phyloP scores from a whole-genome alignment of 2,797 vertebrate genomes.

The Podarcis lilfordi region DNA sequence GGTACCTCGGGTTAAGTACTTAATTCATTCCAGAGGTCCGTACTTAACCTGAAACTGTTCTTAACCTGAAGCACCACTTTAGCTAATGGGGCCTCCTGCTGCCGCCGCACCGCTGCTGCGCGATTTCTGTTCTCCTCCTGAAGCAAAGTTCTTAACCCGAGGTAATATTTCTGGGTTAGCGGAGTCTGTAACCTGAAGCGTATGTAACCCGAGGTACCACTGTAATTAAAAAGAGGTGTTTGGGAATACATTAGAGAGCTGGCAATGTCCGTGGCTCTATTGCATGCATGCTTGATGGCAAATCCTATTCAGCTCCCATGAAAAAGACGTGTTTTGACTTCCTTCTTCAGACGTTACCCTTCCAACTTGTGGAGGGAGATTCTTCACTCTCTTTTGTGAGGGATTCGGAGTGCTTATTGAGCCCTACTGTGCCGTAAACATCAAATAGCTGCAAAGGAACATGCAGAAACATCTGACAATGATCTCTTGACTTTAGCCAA shows the following conservation, averaged over 20 bases:
- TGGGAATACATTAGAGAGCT: neutral
- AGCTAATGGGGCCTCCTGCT: no score
- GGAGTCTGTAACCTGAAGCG: no score
- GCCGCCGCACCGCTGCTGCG: no score
- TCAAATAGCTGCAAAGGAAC: accelerated
- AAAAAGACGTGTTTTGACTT: neutral
- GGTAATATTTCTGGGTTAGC: no score
- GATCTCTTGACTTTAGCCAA: slow-evolving; percentile 22
- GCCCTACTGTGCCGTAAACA: neutral
- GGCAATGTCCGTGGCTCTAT: neutral
- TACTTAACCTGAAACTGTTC: no score
- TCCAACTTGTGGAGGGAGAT: neutral
- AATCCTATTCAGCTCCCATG: neutral
- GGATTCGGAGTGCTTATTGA: neutral
- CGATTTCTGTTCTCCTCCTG: no score
- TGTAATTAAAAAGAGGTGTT: neutral
- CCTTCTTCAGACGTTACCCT: neutral
- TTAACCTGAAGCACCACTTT: no score
- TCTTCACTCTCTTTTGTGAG: neutral
- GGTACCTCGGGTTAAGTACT: no score
- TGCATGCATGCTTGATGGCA: neutral
- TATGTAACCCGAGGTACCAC: no score
- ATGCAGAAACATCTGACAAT: slow-evolving; percentile 16
- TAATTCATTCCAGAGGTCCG: no score
- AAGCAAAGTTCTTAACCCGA: no score